Evolutionary conservation across 2,797 vertebrate genomes (phyloP).

Genomic region (Tinamus major): DNA sequence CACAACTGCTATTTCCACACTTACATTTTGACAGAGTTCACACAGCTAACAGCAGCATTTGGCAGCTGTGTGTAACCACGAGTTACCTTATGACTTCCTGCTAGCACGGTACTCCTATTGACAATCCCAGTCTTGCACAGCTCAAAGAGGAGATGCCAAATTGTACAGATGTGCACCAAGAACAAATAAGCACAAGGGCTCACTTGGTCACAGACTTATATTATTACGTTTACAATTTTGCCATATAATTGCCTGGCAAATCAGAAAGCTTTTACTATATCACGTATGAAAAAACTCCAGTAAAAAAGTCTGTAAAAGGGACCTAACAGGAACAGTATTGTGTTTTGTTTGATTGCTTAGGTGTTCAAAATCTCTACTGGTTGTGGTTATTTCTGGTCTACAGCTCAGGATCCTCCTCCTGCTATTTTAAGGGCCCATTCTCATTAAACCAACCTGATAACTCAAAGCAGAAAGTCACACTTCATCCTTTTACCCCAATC

Average conservation of each 20-base stretch:
- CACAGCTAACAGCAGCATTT: conserved; percentile 10
- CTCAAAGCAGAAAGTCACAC: neutral
- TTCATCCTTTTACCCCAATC: neutral
- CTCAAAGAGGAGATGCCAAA: conserved; percentile 8
- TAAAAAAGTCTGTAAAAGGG: neutral
- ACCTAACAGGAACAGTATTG: neutral
- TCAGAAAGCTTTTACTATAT: neutral
- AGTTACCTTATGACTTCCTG: neutral
- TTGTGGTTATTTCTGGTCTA: neutral
- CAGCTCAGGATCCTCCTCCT: neutral
- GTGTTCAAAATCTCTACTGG: neutral
- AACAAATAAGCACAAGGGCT: neutral
- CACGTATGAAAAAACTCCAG: neutral
- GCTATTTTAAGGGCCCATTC: neutral
- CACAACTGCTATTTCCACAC: neutral
- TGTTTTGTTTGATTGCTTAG: neutral
- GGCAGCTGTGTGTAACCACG: conserved; percentile 17
- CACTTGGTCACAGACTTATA: neutral
- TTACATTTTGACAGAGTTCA: conserved; percentile 1
- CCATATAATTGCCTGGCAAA: neutral
- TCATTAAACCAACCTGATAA: neutral
- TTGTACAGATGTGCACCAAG: neutral
- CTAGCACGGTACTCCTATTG: neutral
- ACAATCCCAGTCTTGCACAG: neutral
- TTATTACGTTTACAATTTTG: neutral